Base-by-base conservation (phyloP, 2,113 vertebrate species). In the Pterocles gutturalis region DNA sequence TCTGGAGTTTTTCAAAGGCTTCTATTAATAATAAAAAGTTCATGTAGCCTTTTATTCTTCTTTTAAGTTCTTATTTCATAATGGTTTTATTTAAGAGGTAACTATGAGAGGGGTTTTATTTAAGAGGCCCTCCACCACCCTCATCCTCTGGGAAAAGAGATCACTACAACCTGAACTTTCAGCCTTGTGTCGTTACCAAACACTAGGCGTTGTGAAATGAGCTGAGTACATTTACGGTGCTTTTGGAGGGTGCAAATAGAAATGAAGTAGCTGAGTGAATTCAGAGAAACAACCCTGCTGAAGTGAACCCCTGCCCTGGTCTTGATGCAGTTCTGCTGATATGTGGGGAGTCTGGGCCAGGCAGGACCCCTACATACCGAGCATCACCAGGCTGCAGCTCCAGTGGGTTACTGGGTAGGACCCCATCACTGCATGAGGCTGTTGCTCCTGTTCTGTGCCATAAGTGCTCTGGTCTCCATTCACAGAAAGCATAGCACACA, bases 301-400 rank as follows among this genome's bases (percentile, higher is more conserved):
- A 55, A 82, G 20, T 4, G 21, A 64, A 12, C 14, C 29, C 2
- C 2, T 36, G 38, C 6, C 18, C n/a, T 4, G 11, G 15, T 14
- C 45, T 48, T 49, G 18, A 72, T 36, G 24, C 28, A 17, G 45
- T 57, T 41, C 49, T 65, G 45, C 31, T 45, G 34, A 26, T 24
- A 2, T 0, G 0, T 45, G 18, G 15, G 34, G 2, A 21, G 10
- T 2, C 46, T 29, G 57, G 29, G 12, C 54, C 46, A 49, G 21
- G 49, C 55, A 62, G 64, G 60, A 57, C 19, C 22, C 34, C 33
- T 51, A 4, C 31, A 7, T n/a, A 53, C 29, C 16, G 21, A 51
- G 25, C 41, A 53, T 18, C 2, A 0, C 25, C 34, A 19, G n/a
- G 2, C 36, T 25, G 49, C 55, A 76, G 25, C 41, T 87, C 57